Evolutionary conservation across 2,888 invertebrate species (phyloP), one percentile per base, ranked within the genome.

Genomic region (Neria commutata): DNA sequence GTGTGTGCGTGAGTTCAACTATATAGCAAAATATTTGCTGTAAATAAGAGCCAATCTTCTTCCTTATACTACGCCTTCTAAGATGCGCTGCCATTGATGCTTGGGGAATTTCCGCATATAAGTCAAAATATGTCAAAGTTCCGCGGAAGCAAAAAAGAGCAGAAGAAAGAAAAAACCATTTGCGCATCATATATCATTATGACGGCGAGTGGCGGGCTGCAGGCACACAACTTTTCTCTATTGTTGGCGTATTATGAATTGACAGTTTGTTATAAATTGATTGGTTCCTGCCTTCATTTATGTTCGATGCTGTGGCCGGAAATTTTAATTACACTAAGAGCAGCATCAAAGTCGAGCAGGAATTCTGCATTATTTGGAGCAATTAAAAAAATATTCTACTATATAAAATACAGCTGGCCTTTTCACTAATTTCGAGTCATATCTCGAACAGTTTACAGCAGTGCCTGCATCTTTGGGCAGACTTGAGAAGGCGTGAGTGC

Each of bases 41-140:
- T 37, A 37, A 37, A 37, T n/a, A 37, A 8, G 14, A 37, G 37
- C 37, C 40, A 53, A 42, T 66, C 64, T 69, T 65, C 71, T 71
- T 71, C 72, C 60, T 57, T 58, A 58, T 46, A 56, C 16, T 54
- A 24, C 40, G 46, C 54, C 61, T 37, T 37, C n/a, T 37, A 11
- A 14, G 14, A 14, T 29, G 29, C 11, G 29, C 29, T 29, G 5
- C 6, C 11, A 5, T 11, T 29, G 5, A 8, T 37, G 14, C n/a
- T 37, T 37, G 37, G 29, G 11, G n/a, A 14, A 14, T 37, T 10
- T 37, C 14, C 37, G 37, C 4, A 37, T 29, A 29, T 37, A 37
- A 37, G 37, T 37, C 37, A 37, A 37, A 37, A 37, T 37, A 37
- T 37, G 37, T 37, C 37, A 37, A 37, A 37, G 10, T 37, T 37